Conservation (phyloP, 2,888 invertebrate species). For the Hirtodrosophila histrioides region DNA sequence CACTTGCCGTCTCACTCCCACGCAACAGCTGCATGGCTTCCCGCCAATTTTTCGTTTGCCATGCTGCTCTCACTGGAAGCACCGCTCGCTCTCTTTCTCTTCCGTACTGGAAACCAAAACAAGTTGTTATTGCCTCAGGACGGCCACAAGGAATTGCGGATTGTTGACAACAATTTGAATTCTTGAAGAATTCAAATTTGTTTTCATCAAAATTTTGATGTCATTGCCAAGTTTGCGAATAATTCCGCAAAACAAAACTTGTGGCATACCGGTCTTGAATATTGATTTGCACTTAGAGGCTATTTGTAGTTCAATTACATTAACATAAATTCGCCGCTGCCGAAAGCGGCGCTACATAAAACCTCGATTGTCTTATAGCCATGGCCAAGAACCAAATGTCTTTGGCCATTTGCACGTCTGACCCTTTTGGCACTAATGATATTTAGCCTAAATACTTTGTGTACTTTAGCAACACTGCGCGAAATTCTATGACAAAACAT, state of each 20-base stretch:
- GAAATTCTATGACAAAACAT: conserved; percentile 32
- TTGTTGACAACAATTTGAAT: conserved; percentile 13
- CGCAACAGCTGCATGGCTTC: conserved; percentile 62
- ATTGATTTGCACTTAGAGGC: conserved; percentile 29
- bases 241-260: conserved; percentile 16
- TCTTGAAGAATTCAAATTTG: conserved; percentile 25
- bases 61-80: conserved; percentile 50
- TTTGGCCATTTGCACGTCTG: conserved; percentile 65
- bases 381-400: conserved; percentile 37
- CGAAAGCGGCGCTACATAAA: conserved; percentile 45
- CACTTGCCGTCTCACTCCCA: conserved; percentile 41
- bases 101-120: conserved; percentile 44
- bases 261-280: conserved; percentile 42
- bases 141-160: conserved; percentile 22
- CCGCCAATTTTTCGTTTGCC: conserved; percentile 68
- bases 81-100: conserved; percentile 4
- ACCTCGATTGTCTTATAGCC: conserved; percentile 41
- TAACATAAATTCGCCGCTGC: conserved; percentile 49
- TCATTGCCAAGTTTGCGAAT: conserved; percentile 49
- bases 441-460: conserved; percentile 50
- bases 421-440: conserved; percentile 66
- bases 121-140: conserved; percentile 29
- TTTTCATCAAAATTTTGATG: conserved; percentile 35
- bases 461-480: conserved; percentile 57
- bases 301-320: conserved; percentile 42